phyloP scores from a whole-genome alignment of 2,797 vertebrate species.

The Malacoraja senta region DNA sequence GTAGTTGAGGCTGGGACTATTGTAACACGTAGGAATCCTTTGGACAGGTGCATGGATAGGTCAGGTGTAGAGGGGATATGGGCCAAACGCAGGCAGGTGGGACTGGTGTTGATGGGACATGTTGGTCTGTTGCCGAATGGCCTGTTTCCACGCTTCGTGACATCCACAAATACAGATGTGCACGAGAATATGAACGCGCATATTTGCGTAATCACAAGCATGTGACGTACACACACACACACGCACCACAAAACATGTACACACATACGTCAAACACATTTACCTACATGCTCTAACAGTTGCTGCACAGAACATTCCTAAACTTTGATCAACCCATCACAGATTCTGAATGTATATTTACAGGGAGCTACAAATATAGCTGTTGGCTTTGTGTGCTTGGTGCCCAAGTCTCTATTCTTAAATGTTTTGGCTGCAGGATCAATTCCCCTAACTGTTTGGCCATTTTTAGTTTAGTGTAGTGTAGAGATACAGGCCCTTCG shows the following conservation, averaged over 20 bases:
- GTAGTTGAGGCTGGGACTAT: too few relatives aligned
- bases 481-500: too few relatives aligned
- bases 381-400: background rate
- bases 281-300: background rate
- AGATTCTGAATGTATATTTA: background rate
- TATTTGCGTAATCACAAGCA: background rate
- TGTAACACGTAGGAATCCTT: too few relatives aligned
- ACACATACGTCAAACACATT: background rate
- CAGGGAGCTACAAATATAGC: constrained; percentile 7
- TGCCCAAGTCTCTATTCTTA: constrained; percentile 31
- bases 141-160: too few relatives aligned
- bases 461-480: too few relatives aligned
- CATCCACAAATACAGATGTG: too few relatives aligned
- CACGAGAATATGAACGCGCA: too few relatives aligned
- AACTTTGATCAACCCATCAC: background rate
- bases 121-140: too few relatives aligned
- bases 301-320: background rate
- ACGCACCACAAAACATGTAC: background rate
- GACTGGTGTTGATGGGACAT: too few relatives aligned
- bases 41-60: too few relatives aligned
- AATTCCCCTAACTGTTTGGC: constrained; percentile 13
- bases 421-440: background rate
- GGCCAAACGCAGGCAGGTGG: too few relatives aligned
- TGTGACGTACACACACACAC: background rate
- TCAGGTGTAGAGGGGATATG: too few relatives aligned